These are phyloP conservation scores for Micropterix aruncella DNA, from an alignment of 2,888 invertebrate species.

Conservation along the genomic window DNA sequence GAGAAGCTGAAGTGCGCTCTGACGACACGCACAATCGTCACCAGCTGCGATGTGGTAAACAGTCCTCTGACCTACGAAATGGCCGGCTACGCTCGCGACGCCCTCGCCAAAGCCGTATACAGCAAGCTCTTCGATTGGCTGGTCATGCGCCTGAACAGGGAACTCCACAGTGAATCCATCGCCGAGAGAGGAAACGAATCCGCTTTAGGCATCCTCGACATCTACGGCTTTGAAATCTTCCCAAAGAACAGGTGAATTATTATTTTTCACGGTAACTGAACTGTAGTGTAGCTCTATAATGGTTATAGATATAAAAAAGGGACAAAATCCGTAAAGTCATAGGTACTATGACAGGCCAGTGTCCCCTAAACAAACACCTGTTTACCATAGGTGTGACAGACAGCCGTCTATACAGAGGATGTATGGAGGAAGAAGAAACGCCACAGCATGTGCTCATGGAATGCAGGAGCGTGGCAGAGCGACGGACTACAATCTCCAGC, in stretches of 20 bases:
- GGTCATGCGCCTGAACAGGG: constrained; percentile 64
- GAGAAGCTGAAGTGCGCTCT: constrained; percentile 55
- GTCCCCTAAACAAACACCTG: no score
- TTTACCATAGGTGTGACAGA: no score
- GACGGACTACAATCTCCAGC: no score
- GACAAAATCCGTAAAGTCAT: no score
- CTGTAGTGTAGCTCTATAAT: no score
- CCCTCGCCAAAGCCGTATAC: constrained; percentile 82
- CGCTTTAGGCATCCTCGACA: constrained; percentile 84
- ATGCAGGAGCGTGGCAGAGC: no score
- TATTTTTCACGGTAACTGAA: no score
- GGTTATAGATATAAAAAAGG: no score
- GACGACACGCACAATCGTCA: constrained; percentile 76
- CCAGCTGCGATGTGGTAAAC: constrained; percentile 67
- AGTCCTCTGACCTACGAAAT: constrained; percentile 70
- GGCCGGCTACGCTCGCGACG: constrained; percentile 77
- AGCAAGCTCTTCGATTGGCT: constrained; percentile 87
- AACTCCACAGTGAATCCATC: constrained; percentile 41
- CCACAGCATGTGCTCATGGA: no score
- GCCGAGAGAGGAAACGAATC: constrained; percentile 40
- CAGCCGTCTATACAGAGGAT: no score
- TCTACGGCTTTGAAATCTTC: constrained; percentile 92
- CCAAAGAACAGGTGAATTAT: constrained; percentile 64
- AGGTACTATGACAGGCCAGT: no score
- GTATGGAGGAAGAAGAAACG: no score